These are phyloP conservation scores for Charadrius vociferus DNA, from an alignment of 2,113 vertebrate genomes.

Conservation along the genomic window DNA sequence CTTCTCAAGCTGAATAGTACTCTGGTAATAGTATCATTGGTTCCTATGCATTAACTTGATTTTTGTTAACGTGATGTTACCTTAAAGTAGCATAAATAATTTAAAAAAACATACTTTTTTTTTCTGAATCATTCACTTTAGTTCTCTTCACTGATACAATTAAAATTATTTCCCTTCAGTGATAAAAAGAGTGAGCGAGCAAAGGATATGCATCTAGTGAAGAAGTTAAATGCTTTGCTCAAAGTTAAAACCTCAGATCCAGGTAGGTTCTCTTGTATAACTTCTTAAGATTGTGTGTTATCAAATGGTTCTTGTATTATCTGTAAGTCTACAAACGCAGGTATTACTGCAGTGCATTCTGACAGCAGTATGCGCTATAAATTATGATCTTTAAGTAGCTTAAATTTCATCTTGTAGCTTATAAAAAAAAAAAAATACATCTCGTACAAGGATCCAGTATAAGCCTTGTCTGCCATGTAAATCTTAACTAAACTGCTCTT, in stretches of 20 bases:
- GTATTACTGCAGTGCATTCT: not conserved
- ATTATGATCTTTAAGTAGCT: not conserved
- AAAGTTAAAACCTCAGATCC: constrained; percentile 78
- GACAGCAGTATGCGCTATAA: not conserved
- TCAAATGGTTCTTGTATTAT: not conserved
- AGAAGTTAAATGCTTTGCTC: constrained; percentile 84
- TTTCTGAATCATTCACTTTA: not conserved
- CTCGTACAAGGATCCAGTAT: not conserved
- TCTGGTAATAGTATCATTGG: not conserved
- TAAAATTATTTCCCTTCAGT: constrained; percentile 69
- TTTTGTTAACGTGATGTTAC: not conserved
- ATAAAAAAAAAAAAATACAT: not conserved
- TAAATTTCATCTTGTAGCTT: not conserved
- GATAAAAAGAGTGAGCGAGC: constrained; percentile 98
- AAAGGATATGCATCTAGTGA: constrained; percentile 94
- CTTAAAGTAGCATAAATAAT: not conserved
- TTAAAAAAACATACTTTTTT: not conserved
- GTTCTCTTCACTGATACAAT: not conserved
- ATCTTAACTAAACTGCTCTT: not conserved
- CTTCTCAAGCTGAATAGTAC: not conserved
- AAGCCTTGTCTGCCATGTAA: not conserved
- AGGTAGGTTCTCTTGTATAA: constrained; percentile 71
- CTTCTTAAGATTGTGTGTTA: not conserved
- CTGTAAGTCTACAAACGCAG: not conserved
- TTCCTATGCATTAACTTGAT: not conserved